Conservation (phyloP, 2,797 vertebrate genomes). For the Sebastes variabilis region DNA sequence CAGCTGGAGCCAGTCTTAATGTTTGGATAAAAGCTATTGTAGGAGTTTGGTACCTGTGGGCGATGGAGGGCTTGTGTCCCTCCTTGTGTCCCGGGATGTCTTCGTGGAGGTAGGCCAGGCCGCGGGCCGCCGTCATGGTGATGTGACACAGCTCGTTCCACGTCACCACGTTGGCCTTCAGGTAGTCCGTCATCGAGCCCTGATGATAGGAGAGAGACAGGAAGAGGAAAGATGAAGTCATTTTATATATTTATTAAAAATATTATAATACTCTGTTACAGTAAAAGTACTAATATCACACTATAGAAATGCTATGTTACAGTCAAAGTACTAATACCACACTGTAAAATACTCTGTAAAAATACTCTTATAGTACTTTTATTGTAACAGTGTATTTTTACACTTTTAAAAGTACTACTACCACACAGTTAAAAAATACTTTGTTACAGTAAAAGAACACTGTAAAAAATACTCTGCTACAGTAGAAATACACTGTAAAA, state of each 20-base stretch:
- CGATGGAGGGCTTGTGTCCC: conserved; percentile 94
- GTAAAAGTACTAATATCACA: too few relatives aligned
- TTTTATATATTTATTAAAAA: background rate
- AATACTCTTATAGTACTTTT: too few relatives aligned
- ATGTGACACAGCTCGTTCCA: conserved; percentile 97
- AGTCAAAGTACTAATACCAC: too few relatives aligned
- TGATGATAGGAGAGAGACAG: conserved; percentile 46
- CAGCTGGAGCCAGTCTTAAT: background rate
- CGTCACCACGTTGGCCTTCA: conserved; percentile 95
- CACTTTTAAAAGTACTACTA: too few relatives aligned
- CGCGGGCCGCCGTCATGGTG: conserved; percentile 90
- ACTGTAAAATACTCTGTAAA: too few relatives aligned
- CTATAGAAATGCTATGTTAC: too few relatives aligned
- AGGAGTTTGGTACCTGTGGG: conserved; percentile 84
- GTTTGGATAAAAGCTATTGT: background rate
- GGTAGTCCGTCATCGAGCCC: conserved; percentile 95
- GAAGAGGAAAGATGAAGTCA: background rate
- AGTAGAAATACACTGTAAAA: too few relatives aligned
- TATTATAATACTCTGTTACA: background rate
- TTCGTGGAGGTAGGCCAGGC: conserved; percentile 94
- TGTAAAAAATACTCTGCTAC: too few relatives aligned
- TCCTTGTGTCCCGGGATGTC: conserved; percentile 95
- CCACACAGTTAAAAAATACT: too few relatives aligned
- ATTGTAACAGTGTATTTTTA: too few relatives aligned
- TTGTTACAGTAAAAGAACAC: too few relatives aligned